Evolutionary conservation across 2,888 invertebrate species (phyloP).

Genomic region (Rotaria socialis): DNA sequence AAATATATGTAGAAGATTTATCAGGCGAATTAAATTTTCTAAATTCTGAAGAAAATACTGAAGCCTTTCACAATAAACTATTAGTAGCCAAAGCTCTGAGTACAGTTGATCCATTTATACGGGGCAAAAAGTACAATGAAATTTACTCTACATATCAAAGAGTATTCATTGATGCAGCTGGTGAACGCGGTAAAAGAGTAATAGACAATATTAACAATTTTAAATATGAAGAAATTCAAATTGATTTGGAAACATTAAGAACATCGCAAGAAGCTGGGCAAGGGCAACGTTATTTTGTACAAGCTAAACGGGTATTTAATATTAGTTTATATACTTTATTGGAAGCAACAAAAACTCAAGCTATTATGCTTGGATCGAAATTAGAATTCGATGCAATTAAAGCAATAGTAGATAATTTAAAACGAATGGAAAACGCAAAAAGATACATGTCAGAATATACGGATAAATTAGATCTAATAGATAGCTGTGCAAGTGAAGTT

Average conservation of each 20-base stretch:
- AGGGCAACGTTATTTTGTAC: neutral
- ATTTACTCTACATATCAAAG: neutral
- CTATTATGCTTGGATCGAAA: neutral
- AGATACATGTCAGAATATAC: neutral
- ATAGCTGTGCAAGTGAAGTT: neutral
- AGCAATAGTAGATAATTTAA: neutral
- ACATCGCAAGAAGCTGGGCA: neutral
- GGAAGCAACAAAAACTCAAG: neutral
- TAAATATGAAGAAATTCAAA: neutral
- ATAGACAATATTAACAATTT: neutral
- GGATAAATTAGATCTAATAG: neutral
- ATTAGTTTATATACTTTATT: neutral
- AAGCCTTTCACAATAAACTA: neutral
- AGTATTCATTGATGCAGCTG: neutral
- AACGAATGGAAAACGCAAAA: neutral
- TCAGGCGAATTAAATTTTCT: neutral
- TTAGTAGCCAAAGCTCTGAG: neutral
- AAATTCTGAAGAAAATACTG: neutral
- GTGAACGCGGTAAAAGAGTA: neutral
- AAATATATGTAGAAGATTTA: neutral
- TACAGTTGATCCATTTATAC: neutral
- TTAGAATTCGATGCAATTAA: neutral
- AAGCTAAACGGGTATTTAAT: neutral
- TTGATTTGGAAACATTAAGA: neutral
- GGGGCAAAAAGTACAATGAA: neutral